A percentile compares a stretch with the other conserved stretches of the same genome.
Evolutionary conservation across 2,888 invertebrate genomes (phyloP).

Genomic region (Drosophila mettleri): DNA sequence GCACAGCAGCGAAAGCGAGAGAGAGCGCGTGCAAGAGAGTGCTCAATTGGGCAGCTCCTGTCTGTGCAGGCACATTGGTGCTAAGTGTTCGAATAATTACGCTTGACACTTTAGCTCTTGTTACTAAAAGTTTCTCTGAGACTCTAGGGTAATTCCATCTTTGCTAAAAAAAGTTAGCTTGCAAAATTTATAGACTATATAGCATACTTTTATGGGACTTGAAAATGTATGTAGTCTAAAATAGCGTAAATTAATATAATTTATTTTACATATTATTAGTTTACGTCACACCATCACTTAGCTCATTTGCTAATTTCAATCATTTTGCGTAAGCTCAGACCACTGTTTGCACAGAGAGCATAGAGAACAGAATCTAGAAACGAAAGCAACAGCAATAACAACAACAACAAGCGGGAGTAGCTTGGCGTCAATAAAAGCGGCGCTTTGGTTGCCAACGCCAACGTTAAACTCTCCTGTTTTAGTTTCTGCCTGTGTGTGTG

Average conservation of each 20-base stretch:
- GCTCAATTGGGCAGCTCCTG: slow-evolving; percentile 20
- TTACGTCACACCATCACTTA: too few relatives aligned
- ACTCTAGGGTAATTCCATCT: too few relatives aligned
- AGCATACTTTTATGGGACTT: neutral
- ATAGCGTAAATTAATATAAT: neutral
- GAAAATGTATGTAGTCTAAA: neutral
- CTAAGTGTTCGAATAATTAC: neutral
- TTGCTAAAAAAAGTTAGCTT: neutral
- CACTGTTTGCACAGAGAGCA: slow-evolving; percentile 34
- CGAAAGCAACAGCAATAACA: slow-evolving; percentile 11
- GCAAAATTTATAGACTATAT: neutral
- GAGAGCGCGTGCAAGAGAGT: slow-evolving; percentile 18
- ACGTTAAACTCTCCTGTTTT: slow-evolving; percentile 37
- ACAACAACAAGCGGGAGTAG: slow-evolving; percentile 21
- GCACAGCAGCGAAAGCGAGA: slow-evolving; percentile 39
- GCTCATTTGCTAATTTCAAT: neutral
- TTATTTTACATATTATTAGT: too few relatives aligned
- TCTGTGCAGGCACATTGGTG: slow-evolving; percentile 41
- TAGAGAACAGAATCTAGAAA: slow-evolving; percentile 23
- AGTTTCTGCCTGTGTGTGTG: neutral
- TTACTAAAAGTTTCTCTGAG: neutral
- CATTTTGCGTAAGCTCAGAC: neutral
- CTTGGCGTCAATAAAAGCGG: slow-evolving; percentile 53
- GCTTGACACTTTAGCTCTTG: neutral
- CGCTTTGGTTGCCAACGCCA: slow-evolving; percentile 43